Base-by-base conservation (phyloP, 2,797 vertebrate species). In the Agapornis canus region DNA sequence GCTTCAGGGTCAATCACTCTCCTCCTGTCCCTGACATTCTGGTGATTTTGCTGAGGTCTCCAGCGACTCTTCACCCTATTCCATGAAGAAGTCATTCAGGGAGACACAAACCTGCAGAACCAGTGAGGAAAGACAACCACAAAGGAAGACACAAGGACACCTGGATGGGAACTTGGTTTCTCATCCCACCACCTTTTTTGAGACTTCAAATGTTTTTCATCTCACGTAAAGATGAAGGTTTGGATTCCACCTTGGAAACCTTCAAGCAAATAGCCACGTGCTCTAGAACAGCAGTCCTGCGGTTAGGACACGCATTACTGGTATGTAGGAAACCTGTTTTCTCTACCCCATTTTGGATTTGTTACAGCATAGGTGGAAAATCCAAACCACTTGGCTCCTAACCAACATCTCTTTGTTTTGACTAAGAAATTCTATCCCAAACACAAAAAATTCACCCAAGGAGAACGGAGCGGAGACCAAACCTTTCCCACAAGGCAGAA, bases 341-440 rank as follows among this genome's bases (percentile, higher is more conserved):
- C 57, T 81, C 72, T 49, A 88, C 9, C 13, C 29, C 31, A 10
- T 10, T 81, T 87, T 88, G 89, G 85, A 95, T 81, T 68, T 15
- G 8, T 57, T 79, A 83, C 83, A 76, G 69, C 49, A 40, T 23
- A 94, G 87, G 87, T 90, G 89, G 71, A 86, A 93, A 88, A 49
- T 45, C 17, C 35, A 71, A 90, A 76, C 47, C 35, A 31, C 49
- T 54, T 65, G 61, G 69, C 79, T 87, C 39, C 76, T n/a, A 47
- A 72, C 47, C 31, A 56, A 64, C n/a, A 87, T 51, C 79, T 56
- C 78, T 83, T 65, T 61, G 72, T 81, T 95, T 92, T 88, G 79
- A 75, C 85, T 91, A 78, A 54, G 87, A 90, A 90, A 86, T 94
- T 92, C 65, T 78, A 77, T 21, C 35, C 35, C 32, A 32, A 35